phyloP scores from a whole-genome alignment of 1,140 invertebrate species.

The Galendromus occidentalis region DNA sequence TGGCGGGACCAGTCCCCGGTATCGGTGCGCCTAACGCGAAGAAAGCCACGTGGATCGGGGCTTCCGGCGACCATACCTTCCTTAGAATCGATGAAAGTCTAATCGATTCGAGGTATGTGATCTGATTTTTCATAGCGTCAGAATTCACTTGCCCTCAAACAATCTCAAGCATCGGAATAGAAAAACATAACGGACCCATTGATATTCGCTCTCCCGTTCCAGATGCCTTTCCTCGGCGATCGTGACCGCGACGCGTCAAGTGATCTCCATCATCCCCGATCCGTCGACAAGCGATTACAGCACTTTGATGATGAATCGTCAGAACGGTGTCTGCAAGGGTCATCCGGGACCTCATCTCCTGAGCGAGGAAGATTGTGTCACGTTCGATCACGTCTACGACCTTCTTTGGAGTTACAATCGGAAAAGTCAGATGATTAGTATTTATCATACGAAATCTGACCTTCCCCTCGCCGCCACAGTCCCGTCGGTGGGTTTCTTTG shows the following conservation, averaged over 20 bases:
- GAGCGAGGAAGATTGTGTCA: not conserved
- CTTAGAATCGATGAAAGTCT: conserved; percentile 76
- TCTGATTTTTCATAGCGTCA: too few species aligned
- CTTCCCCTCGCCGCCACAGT: conserved; percentile 41
- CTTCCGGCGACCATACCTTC: conserved; percentile 83
- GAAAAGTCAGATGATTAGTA: not conserved
- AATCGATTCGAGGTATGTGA: conserved; percentile 42
- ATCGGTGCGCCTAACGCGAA: conserved; percentile 41
- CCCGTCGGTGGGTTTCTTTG: conserved; percentile 23
- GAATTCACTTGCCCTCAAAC: too few species aligned
- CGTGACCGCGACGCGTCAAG: not conserved
- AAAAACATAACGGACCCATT: not conserved
- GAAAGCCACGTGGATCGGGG: conserved; percentile 75
- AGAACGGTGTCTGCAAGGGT: not conserved
- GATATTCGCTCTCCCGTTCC: conserved; percentile 18
- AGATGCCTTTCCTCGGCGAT: not conserved
- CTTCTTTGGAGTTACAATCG: conserved; percentile 35
- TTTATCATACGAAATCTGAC: not conserved
- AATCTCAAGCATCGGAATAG: not conserved
- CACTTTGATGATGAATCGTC: conserved; percentile 6
- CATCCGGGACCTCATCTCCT: not conserved
- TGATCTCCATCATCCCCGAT: not conserved
- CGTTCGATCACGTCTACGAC: conserved; percentile 54
- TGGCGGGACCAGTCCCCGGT: conserved; percentile 55
- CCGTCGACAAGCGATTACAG: not conserved